Conservation (phyloP, 2,797 vertebrate species). For the Delichon dasypus region DNA sequence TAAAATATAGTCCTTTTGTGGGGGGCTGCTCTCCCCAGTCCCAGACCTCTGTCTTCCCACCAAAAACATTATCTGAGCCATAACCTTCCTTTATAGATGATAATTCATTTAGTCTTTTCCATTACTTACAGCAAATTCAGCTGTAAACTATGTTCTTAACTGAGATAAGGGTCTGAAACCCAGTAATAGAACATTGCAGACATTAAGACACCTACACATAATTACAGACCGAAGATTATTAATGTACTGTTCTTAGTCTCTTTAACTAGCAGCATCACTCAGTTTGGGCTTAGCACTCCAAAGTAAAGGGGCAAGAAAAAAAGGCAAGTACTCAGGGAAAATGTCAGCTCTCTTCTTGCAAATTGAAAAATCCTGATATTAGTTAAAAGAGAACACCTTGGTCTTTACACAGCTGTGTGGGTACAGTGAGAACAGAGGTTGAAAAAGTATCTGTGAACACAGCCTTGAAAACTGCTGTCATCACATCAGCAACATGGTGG, state of each 20-base stretch:
- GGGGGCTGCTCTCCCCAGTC: not conserved
- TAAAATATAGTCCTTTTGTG: not conserved
- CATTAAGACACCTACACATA: slow-evolving; percentile 32
- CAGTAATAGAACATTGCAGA: slow-evolving; percentile 29
- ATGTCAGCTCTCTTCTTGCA: not conserved
- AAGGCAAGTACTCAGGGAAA: not conserved
- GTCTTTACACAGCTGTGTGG: not conserved
- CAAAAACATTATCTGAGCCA: not conserved
- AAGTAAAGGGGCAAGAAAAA: not conserved
- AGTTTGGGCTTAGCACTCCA: not conserved
- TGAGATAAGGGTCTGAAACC: slow-evolving; percentile 50
- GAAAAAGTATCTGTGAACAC: not conserved
- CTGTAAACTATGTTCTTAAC: slow-evolving; percentile 47
- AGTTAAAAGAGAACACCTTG: not conserved
- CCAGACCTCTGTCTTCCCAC: not conserved
- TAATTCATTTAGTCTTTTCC: slow-evolving; percentile 11
- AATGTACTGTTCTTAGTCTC: not conserved
- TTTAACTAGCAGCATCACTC: not conserved
- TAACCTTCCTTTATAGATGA: not conserved
- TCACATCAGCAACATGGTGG: not conserved
- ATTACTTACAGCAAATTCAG: slow-evolving; percentile 24
- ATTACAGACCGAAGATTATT: slow-evolving; percentile 34
- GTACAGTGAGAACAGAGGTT: not conserved
- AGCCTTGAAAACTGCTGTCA: not conserved
- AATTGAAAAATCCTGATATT: not conserved